Percentiles rank a stretch among this genome's conserved stretches.
phyloP scores from a whole-genome alignment of 1,140 invertebrate genomes.

The Pogonomyrmex barbatus region DNA sequence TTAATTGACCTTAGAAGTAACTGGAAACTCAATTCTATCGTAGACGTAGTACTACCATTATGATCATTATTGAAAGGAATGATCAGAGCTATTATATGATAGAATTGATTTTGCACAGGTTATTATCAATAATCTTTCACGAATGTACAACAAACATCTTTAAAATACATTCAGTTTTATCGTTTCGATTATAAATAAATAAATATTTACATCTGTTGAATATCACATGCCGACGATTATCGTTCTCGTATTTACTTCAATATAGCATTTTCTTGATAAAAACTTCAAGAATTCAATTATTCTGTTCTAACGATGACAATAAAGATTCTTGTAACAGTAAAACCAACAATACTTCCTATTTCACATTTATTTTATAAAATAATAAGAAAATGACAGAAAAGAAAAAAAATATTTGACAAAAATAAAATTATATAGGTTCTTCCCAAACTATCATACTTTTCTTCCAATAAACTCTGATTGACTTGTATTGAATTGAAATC shows the following conservation, averaged over 20 bases:
- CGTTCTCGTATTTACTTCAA: neutral
- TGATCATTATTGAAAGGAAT: slow-evolving; percentile 61
- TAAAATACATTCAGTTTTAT: slow-evolving; percentile 27
- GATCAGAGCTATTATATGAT: neutral
- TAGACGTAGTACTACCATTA: slow-evolving; percentile 41
- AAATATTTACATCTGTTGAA: neutral
- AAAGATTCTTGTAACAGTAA: neutral
- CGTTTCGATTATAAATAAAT: slow-evolving; percentile 15
- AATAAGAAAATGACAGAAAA: neutral
- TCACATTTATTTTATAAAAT: neutral
- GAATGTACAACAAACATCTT: neutral
- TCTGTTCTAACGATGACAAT: slow-evolving; percentile 20
- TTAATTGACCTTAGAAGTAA: slow-evolving; percentile 74
- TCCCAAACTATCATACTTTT: neutral
- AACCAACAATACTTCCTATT: neutral
- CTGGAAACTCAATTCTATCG: slow-evolving; percentile 76
- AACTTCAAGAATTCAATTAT: neutral
- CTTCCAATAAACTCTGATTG: neutral
- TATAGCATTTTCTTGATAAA: neutral
- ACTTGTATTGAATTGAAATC: neutral
- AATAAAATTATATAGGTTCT: neutral
- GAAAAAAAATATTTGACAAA: neutral
- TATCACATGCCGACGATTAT: neutral
- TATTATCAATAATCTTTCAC: slow-evolving; percentile 34
- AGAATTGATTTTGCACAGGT: neutral